A percentile compares a stretch with the other conserved stretches of the same genome.
Evolutionary conservation across 2,113 vertebrate genomes (phyloP).

Genomic region (Paralichthys olivaceus): DNA sequence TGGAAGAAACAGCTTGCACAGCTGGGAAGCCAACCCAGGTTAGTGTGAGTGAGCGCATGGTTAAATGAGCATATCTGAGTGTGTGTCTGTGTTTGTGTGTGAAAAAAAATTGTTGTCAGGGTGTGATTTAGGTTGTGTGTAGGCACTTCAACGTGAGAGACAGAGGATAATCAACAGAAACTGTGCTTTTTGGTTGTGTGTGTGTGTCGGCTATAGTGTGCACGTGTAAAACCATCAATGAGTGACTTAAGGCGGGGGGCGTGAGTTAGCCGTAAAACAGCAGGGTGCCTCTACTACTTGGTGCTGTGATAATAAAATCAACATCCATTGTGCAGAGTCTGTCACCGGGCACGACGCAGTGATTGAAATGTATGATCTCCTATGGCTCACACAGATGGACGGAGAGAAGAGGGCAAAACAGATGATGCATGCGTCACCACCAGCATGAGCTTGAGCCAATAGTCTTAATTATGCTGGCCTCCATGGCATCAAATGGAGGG

Average conservation of each 20-base stretch:
- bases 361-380: conserved; percentile 74
- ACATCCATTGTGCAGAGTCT: conserved; percentile 73
- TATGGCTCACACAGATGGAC: conserved; percentile 72
- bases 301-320: conserved; percentile 76
- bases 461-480: conserved; percentile 76
- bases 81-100: conserved; percentile 15
- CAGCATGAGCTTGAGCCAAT: conserved; percentile 60
- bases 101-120: conserved; percentile 27
- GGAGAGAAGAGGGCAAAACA: conserved; percentile 53
- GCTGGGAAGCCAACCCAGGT: conserved; percentile 77
- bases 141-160: conserved; percentile 21
- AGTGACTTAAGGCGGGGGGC: conserved; percentile 54
- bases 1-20: conserved; percentile 83
- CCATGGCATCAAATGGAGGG: conserved; percentile 69
- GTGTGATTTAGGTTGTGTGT: conserved; percentile 20
- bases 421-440: conserved; percentile 44
- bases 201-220: conserved; percentile 12
- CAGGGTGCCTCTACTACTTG: conserved; percentile 72
- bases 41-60: conserved; percentile 74
- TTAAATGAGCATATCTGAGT: conserved; percentile 54
- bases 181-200: neutral
- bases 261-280: conserved; percentile 65
- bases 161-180: conserved; percentile 24
- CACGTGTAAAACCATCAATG: conserved; percentile 57
- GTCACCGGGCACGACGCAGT: conserved; percentile 61